phyloP scores from a whole-genome alignment of 2,888 invertebrate genomes.

The Barypeithes pellucidus region DNA sequence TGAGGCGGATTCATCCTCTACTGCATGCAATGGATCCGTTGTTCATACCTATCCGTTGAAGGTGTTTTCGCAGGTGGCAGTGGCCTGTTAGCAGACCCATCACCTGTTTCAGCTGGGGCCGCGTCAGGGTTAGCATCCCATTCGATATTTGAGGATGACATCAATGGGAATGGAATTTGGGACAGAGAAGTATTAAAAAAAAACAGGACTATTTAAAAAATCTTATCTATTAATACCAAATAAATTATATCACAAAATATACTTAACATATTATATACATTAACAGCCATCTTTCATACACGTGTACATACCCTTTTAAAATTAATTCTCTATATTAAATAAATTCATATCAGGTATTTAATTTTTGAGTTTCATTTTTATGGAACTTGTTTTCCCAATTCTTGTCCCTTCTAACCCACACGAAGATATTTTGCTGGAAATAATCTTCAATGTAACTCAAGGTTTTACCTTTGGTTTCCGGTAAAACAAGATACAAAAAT shows the following conservation, averaged over 20 bases:
- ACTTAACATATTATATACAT: conserved; percentile 15
- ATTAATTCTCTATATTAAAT: background rate
- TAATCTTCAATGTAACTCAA: conserved; percentile 86
- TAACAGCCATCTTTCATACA: conserved; percentile 9
- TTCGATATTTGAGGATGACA: no score
- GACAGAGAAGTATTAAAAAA: background rate
- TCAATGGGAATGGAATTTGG: no score
- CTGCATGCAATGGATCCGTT: no score
- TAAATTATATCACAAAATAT: conserved; percentile 24
- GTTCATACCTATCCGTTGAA: no score
- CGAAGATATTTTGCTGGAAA: conserved; percentile 78
- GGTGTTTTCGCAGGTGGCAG: no score
- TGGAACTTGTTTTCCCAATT: conserved; percentile 67
- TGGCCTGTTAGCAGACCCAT: no score
- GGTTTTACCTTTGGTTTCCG: conserved; percentile 83
- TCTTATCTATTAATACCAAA: conserved; percentile 21
- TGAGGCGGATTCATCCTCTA: no score
- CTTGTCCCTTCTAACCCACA: conserved; percentile 75
- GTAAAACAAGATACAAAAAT: conserved; percentile 79
- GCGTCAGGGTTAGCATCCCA: no score
- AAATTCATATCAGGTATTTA: background rate
- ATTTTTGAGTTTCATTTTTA: conserved; percentile 53
- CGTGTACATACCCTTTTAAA: background rate
- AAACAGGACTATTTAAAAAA: conserved; percentile 7
- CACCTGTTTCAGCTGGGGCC: no score